Conservation (phyloP, 2,888 invertebrate genomes). For the Operophtera brumata region DNA sequence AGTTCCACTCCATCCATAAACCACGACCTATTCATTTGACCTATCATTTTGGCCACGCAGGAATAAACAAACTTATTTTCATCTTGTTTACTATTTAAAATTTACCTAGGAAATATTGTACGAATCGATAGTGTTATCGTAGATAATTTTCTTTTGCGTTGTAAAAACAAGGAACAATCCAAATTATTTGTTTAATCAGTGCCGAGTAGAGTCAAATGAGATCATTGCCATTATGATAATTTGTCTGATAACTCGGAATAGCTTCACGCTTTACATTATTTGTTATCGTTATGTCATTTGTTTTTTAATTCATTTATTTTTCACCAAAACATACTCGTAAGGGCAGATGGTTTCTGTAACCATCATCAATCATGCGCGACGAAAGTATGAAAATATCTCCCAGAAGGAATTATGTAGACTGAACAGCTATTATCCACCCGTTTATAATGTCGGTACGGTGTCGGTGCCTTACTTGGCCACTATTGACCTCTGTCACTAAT, state of each 20-base stretch:
- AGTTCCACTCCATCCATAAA: constrained; percentile 71
- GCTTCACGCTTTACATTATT: constrained; percentile 42
- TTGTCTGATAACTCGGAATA: constrained; percentile 47
- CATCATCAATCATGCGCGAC: too few relatives aligned
- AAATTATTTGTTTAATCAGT: constrained; percentile 60
- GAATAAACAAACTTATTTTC: constrained; percentile 12
- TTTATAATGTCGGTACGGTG: too few relatives aligned
- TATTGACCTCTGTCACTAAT: too few relatives aligned
- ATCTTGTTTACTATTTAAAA: constrained; percentile 42
- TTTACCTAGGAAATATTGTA: constrained; percentile 25
- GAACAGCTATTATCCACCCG: too few relatives aligned
- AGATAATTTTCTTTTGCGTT: constrained; percentile 70
- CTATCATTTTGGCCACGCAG: background rate
- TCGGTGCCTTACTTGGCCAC: too few relatives aligned
- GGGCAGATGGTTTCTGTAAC: too few relatives aligned
- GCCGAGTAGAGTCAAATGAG: constrained; percentile 59
- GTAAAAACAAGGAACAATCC: constrained; percentile 60
- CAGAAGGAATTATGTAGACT: too few relatives aligned
- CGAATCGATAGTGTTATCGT: constrained; percentile 55
- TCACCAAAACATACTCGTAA: too few relatives aligned
- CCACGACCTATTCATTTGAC: constrained; percentile 47
- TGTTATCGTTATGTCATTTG: constrained; percentile 38
- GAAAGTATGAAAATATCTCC: too few relatives aligned
- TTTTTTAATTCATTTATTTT: constrained; percentile 41
- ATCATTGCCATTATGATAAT: constrained; percentile 71